phyloP scores from a whole-genome alignment of 2,797 vertebrate species.

The Hoplostethus mediterraneus region DNA sequence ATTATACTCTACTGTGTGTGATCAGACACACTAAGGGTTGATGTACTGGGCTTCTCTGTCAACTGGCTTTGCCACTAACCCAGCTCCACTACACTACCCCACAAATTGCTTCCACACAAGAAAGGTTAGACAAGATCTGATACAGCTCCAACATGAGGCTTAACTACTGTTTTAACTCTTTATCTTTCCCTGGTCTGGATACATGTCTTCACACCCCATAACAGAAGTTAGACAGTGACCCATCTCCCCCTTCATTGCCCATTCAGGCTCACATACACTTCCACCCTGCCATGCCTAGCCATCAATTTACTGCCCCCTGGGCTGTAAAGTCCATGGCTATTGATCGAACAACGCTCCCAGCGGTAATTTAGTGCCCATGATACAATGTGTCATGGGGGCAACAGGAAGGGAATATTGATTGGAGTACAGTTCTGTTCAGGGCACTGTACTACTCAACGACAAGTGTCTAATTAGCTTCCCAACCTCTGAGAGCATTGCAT shows the following conservation, averaged over 20 bases:
- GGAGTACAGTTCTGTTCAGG: conserved; percentile 54
- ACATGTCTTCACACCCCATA: conserved; percentile 42
- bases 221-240: conserved; percentile 54
- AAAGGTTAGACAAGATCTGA: conserved; percentile 30
- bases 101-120: conserved; percentile 13
- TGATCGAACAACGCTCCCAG: conserved; percentile 80
- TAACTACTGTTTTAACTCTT: conserved; percentile 38
- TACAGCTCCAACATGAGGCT: conserved; percentile 10
- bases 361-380: conserved; percentile 83
- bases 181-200: conserved; percentile 31
- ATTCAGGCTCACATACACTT: conserved; percentile 41
- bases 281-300: conserved; percentile 49
- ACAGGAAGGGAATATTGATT: conserved; percentile 79
- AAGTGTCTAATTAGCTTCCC: conserved; percentile 61
- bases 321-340: conserved; percentile 81
- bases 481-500: conserved; percentile 45
- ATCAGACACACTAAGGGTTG: conserved; percentile 15
- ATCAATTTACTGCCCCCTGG: conserved; percentile 71
- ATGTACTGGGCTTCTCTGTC: conserved; percentile 21
- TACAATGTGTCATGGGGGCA: conserved; percentile 71
- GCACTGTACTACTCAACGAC: conserved; percentile 40
- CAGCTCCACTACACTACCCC: not conserved
- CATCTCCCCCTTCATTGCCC: conserved; percentile 22
- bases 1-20: not conserved
- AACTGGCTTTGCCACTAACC: not conserved